Evolutionary conservation across 2,888 invertebrate species (phyloP), one percentile per base, ranked within the genome.

Genomic region (Bellardia pandia): DNA sequence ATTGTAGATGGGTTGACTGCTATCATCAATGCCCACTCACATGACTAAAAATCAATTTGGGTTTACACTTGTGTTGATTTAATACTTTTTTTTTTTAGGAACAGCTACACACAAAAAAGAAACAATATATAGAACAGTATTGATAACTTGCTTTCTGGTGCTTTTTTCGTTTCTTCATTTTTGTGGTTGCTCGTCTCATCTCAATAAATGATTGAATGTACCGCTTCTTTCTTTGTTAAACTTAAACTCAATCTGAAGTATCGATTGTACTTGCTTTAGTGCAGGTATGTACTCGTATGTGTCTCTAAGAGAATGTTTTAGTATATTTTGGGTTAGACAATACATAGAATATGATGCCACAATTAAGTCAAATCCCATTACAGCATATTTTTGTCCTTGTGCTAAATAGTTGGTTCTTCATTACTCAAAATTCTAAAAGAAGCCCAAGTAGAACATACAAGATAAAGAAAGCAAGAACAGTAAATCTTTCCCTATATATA

Each of bases 321-420:
- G 3, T 37, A 40, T 45, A 33, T 80, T 23, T 80, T 66, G n/a
- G 76, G 64, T 74, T 53, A 74, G 40, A 58, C 64, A 79, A 83
- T 58, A 66, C 48, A 75, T 60, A 30, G 72, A 77, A 77, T 56
- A 53, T 69, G 62, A 62, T 71, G n/a, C 75, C 78, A 66, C 62
- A 87, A 85, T 85, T 81, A 85, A 87, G 69, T 58, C 69, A 87
- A 87, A 80, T 85, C 75, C 78, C 78, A 87, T 81, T 78, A 81
- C 77, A 85, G 60, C 45, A 37, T 51, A 68, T 71, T 69, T 64
- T 62, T 77, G 56, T n/a, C 53, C 42, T 68, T 37, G 37, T 37
- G 62, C 48, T 69, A 37, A 53, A 75, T 82, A 56, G 68, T 74
- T 77, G 13, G 58, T 62, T 76, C 72, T 77, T 68, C 77, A 77